Percentiles rank a stretch among this genome's conserved stretches.
Evolutionary conservation across 2,888 invertebrate species (phyloP).

Genomic region (Dolichopus griseipennis): DNA sequence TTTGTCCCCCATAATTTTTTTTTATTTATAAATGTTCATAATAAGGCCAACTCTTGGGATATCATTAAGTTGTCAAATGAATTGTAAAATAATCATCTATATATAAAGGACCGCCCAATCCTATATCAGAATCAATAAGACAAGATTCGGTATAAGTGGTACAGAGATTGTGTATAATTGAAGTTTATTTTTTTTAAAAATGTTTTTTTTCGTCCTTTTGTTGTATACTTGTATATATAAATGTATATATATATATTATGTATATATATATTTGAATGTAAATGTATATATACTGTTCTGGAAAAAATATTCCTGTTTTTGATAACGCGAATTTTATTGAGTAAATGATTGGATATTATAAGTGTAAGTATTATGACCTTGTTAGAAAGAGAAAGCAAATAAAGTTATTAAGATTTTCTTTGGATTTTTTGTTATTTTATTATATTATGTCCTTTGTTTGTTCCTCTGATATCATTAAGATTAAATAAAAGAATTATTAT

Average conservation of each 20-base stretch:
- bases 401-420: background rate
- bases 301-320: background rate
- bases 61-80: slow-evolving; percentile 6
- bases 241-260: too few species aligned
- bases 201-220: background rate
- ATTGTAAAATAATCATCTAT: background rate
- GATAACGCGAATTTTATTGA: slow-evolving; percentile 6
- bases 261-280: too few species aligned
- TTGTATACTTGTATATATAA: background rate
- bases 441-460: background rate
- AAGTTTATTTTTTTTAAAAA: background rate
- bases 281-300: background rate
- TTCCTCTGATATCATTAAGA: background rate
- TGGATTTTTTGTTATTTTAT: background rate
- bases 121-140: background rate
- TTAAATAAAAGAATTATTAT: background rate
- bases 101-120: background rate
- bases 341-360: slow-evolving; percentile 6
- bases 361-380: background rate
- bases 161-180: background rate
- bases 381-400: background rate
- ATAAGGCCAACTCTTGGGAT: background rate
- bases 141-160: background rate
- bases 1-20: background rate
- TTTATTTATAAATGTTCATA: background rate